A percentile compares a stretch with the other conserved stretches of the same genome.
These are phyloP conservation scores for Semnopithecus entellus DNA, from an alignment of 2,113 vertebrate species.

Conservation along the genomic window DNA sequence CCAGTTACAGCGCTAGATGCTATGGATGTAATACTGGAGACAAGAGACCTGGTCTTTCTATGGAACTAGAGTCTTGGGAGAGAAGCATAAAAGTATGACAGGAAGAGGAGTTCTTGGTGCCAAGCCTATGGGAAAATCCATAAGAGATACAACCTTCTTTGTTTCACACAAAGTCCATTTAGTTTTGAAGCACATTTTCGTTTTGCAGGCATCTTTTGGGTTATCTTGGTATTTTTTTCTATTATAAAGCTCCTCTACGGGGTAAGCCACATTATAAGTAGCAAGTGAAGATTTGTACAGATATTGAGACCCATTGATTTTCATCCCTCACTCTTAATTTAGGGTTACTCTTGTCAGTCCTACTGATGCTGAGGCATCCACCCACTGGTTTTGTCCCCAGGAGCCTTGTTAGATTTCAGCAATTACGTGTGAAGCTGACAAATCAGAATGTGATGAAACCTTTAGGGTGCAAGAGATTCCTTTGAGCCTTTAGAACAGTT, in stretches of 20 bases:
- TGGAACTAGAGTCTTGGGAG: neutral
- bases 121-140: neutral
- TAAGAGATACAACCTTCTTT: neutral
- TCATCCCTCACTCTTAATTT: neutral
- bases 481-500: neutral
- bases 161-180: neutral
- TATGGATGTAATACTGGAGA: neutral
- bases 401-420: conserved; percentile 7
- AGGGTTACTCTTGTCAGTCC: neutral
- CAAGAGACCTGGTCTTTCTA: neutral
- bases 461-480: neutral
- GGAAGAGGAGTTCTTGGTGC: neutral
- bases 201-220: neutral
- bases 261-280: neutral
- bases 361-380: neutral
- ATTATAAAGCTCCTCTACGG: neutral
- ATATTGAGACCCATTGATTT: conserved; percentile 25
- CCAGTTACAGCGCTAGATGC: neutral
- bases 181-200: neutral
- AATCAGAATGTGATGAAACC: neutral
- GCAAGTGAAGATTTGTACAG: conserved; percentile 18
- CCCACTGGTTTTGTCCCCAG: neutral
- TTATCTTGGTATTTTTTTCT: conserved; percentile 17
- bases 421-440: neutral
- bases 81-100: neutral